A percentile compares a stretch with the other conserved stretches of the same genome.
Conservation (phyloP, 2,113 vertebrate species). For the Peromyscus maniculatus region DNA sequence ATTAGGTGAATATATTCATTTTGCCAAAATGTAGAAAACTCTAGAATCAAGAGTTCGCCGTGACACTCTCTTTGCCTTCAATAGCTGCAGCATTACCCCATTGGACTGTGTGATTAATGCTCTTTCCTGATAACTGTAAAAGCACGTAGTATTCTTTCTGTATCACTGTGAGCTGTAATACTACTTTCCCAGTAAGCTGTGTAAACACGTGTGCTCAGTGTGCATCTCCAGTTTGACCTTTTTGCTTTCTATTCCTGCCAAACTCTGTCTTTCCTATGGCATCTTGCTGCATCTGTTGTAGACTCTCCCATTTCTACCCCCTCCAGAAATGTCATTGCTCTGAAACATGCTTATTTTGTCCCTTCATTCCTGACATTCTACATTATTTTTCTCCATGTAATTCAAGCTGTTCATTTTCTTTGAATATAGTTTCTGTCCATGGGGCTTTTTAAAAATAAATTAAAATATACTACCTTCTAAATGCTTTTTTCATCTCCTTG, state of each 20-base stretch:
- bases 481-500: conserved; percentile 4
- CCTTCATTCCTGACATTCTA: conserved; percentile 34
- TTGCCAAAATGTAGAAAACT: conserved; percentile 27
- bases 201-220: conserved; percentile 66
- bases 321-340: conserved; percentile 65
- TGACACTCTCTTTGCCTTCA: conserved; percentile 52
- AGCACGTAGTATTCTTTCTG: conserved; percentile 52
- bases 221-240: conserved; percentile 72
- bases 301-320: not conserved
- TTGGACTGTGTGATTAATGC: conserved; percentile 34
- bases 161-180: conserved; percentile 67
- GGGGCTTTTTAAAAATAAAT: conserved; percentile 24
- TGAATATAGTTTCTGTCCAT: conserved; percentile 5
- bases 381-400: conserved; percentile 16
- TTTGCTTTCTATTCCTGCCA: conserved; percentile 63
- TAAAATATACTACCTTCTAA: conserved; percentile 26
- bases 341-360: conserved; percentile 66
- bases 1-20: conserved; percentile 49
- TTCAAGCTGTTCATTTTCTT: conserved; percentile 51
- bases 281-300: conserved; percentile 66
- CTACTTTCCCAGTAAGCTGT: conserved; percentile 64
- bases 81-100: conserved; percentile 41
- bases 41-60: conserved; percentile 24
- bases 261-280: conserved; percentile 61
- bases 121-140: conserved; percentile 50